Base-by-base conservation (phyloP, 2,888 invertebrate species). In the Ganaspis brasiliensis region DNA sequence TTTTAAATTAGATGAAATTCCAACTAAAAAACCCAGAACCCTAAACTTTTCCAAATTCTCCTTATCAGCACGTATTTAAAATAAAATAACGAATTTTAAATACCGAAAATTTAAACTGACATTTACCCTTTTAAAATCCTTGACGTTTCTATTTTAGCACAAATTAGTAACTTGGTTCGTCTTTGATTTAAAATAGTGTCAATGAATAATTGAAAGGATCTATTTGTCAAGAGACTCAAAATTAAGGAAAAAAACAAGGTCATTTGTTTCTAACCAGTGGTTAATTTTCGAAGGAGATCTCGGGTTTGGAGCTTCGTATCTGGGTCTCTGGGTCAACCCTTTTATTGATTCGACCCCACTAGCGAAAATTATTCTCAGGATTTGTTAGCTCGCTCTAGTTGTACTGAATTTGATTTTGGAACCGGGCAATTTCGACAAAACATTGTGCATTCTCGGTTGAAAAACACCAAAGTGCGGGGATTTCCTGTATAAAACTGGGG, bases 271-370 rank as follows among this genome's bases (percentile, higher is more conserved):
- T 24, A 45, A 10, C 14, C 8, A 14, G 6, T 24, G 21, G n/a
- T 67, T 67, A 24, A 24, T 40, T 52, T 63, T 67, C n/a, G 24
- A 67, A 45, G 45, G 24, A 67, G 63, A 21, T 45, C 45, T 45
- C n/a, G 24, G 5, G 67, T 67, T 45, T 67, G 67, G 67, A 24
- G 40, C 45, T n/a, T 67, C 21, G 24, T 79, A 87, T 87, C 77
- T 86, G 82, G 87, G 87, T 84, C 84, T 87, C 82, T 86, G 76
- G 85, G 87, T 87, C 87, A 85, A 81, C 85, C 85, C 82, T 86
- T 83, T 83, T 84, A 87, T 87, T 82, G 85, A 87, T 85, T 85
- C 82, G 80, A 77, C 79, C 79, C 75, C 84, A 82, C 80, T 61
- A 75, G 77, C 83, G 84, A 85, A 87, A 82, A 85, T 85, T 84